Conservation (phyloP, 1,140 invertebrate species). For the Pogonomyrmex californicus region DNA sequence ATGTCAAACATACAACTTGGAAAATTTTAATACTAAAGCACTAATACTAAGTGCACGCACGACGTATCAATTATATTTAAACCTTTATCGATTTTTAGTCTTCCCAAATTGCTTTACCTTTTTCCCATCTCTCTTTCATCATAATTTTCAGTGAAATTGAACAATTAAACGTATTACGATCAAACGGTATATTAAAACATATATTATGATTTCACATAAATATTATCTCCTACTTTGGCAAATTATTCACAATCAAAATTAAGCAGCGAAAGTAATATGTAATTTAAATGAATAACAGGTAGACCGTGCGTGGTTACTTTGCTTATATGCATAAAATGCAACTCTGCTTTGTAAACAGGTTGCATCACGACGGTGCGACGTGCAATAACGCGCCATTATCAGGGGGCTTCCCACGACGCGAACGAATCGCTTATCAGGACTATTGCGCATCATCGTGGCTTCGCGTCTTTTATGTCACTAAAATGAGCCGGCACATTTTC, state of each 20-base stretch:
- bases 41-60: not conserved
- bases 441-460: slow-evolving; percentile 32
- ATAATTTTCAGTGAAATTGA: not conserved
- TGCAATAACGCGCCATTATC: slow-evolving; percentile 67
- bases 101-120: not conserved
- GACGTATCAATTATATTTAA: not conserved
- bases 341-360: slow-evolving; percentile 5
- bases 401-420: slow-evolving; percentile 56
- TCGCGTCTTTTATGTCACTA: slow-evolving; percentile 58
- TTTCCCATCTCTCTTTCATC: not conserved
- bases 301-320: not conserved
- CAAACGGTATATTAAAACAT: not conserved
- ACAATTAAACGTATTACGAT: not conserved
- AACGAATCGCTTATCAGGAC: slow-evolving; percentile 67
- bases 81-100: not conserved
- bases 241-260: not conserved
- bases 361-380: slow-evolving; percentile 42
- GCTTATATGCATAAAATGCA: not conserved
- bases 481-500: slow-evolving; percentile 63
- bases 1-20: not conserved
- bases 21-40: not conserved
- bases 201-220: not conserved
- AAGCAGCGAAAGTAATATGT: not conserved
- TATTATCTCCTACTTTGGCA: too few relatives aligned
- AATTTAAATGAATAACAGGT: not conserved